Evolutionary conservation across 2,888 invertebrate genomes (phyloP), one percentile per base, ranked within the genome.

Genomic region (Muscina levida): DNA sequence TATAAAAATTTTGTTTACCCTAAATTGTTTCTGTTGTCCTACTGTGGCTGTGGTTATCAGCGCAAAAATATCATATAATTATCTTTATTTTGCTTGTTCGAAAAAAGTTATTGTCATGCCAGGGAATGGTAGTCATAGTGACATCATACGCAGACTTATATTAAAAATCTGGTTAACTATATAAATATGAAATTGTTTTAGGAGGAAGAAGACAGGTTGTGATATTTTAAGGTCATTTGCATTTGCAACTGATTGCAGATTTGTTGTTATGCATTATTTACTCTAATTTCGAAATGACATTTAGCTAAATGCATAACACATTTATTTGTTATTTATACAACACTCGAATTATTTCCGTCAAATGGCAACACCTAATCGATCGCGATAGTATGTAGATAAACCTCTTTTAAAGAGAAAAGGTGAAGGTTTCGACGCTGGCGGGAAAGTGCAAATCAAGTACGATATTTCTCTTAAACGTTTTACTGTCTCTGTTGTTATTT

Each of bases 101-200:
- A 31, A 59, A 59, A 59, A 39, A 10, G 17, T 11, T 42, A 57
- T n/a, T 57, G 17, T 6, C 15, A 5, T n/a, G 31, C 5, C 1
- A 56, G 26, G 31, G 31, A 15, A 8, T n/a, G 15, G n/a, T n/a
- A 57, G 37, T 62, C 13, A n/a, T 19, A 42, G 39, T 62, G 62
- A 62, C 62, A 62, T 62, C 62, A 62, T 62, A 39, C 62, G 4
- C n/a, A n/a, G 42, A 62, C 13, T 62, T 42, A 42, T 39, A 13
- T 62, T 39, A 59, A 59, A 37, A 37, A 59, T 15, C n/a, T 15
- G 48, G n/a, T n/a, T n/a, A n/a, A n/a, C n/a, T n/a, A n/a, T n/a
- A n/a, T n/a, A n/a, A n/a, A n/a, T n/a, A n/a, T n/a, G n/a, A n/a
- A n/a, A n/a, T n/a, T n/a, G n/a, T n/a, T n/a, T n/a, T n/a, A n/a